Percentiles rank a stretch among this genome's conserved stretches.
Conservation (phyloP, 1,140 invertebrate species). For the Pseudoatta argentina region DNA sequence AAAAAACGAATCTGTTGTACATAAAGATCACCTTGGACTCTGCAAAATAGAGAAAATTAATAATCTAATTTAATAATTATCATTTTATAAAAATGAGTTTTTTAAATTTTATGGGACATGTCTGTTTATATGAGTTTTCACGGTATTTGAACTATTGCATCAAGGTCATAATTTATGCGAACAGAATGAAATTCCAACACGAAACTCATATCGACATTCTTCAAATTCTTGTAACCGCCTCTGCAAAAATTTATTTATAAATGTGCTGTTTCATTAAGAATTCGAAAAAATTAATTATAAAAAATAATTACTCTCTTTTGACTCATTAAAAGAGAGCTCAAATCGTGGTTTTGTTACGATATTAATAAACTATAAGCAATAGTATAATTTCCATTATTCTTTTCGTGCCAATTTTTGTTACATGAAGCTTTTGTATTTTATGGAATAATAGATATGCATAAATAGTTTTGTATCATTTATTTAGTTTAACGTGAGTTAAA, state of each 20-base stretch:
- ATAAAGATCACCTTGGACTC: slow-evolving; percentile 77
- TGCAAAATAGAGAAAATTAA: slow-evolving; percentile 56
- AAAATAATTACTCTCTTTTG: background rate
- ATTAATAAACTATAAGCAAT: background rate
- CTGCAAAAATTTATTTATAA: slow-evolving; percentile 48
- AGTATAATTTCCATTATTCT: background rate
- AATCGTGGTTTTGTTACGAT: background rate
- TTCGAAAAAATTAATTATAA: slow-evolving; percentile 5
- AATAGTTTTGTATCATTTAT: background rate
- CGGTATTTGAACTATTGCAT: slow-evolving; percentile 47
- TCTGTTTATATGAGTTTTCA: background rate
- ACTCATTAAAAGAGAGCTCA: no score
- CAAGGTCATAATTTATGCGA: background rate
- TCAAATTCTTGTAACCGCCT: background rate
- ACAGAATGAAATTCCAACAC: slow-evolving; percentile 69
- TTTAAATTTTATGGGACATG: background rate
- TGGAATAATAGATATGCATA: background rate
- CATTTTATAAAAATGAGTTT: background rate
- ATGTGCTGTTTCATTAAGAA: background rate
- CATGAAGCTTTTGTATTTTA: background rate
- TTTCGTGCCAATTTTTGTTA: background rate
- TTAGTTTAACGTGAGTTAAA: no score
- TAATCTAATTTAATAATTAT: slow-evolving; percentile 16
- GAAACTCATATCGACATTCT: slow-evolving; percentile 65
- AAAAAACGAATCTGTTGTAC: slow-evolving; percentile 12